Base-by-base conservation (phyloP, 2,113 vertebrate species). In the Lepus europaeus region DNA sequence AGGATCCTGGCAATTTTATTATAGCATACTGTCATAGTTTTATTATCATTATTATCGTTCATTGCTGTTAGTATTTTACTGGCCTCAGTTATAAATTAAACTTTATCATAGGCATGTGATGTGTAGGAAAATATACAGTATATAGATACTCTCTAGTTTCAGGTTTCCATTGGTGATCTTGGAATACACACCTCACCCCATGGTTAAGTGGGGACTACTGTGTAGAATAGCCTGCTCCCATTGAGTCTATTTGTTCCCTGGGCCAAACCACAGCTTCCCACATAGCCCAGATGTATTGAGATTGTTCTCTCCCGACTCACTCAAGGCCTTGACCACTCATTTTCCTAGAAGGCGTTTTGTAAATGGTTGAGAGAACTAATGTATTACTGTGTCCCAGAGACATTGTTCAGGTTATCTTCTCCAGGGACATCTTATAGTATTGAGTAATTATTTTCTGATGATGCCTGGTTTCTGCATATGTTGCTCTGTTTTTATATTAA, bases 401-500 rank as follows among this genome's bases (percentile, higher is more conserved):
- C 36, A n/a, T 23, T 64, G 36, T 59, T 79, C 61, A 36, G 51
- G 33, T 78, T 27, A 53, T 93, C 49, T 89, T n/a, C 68, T 49
- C 27, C 74, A 49, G 20, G 36, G 19, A 85, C 6, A 53, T 90
- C 31, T 29, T 66, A 27, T 72, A 23, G 20, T 49, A 68, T 59
- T 45, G 56, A 81, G 85, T 93, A 61, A 68, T 93, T 83, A 77
- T n/a, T 56, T 13, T 92, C 11, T 92, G 2, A 0, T 36, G 33
- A 9, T 73, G 22, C 49, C 63, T 81, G 16, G 33, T 20, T 1
- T 31, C 20, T 91, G 17, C 6, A 82, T 12, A 33, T 19, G 56
- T 61, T 76, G 36, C n/a, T 87, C 63, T 36, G 27, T 68, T 69
- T 91, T 94, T 83, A 78, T 66, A 86, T 72, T 88, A 59, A 63